Conservation (phyloP, 2,113 vertebrate species). For the Narcine bancroftii region DNA sequence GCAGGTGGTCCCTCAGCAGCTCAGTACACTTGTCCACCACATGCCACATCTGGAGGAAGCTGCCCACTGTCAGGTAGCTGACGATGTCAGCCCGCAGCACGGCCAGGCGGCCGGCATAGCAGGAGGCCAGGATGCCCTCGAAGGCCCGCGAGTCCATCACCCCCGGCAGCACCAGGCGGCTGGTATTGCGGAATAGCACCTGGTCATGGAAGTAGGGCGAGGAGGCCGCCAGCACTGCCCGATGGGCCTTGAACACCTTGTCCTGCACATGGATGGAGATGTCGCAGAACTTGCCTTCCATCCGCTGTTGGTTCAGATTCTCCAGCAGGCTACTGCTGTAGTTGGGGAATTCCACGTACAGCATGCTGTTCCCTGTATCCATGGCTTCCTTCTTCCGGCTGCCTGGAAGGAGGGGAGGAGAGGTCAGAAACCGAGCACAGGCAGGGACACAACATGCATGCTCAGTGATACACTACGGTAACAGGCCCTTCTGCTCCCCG, state of each 20-base stretch:
- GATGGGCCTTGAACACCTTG: slow-evolving; percentile 66
- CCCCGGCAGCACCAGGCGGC: slow-evolving; percentile 70
- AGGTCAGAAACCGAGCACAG: neutral
- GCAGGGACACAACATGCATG: too few relatives aligned
- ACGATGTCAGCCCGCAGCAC: slow-evolving; percentile 81
- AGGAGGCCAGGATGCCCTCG: slow-evolving; percentile 76
- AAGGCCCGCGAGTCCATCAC: slow-evolving; percentile 83
- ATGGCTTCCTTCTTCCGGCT: slow-evolving; percentile 38
- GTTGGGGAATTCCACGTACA: slow-evolving; percentile 78
- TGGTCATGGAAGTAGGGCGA: slow-evolving; percentile 78
- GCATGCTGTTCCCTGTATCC: slow-evolving; percentile 48
- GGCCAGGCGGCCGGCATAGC: slow-evolving; percentile 76
- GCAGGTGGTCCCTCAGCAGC: slow-evolving; percentile 66
- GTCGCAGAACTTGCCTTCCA: slow-evolving; percentile 73
- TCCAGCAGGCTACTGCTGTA: slow-evolving; percentile 71
- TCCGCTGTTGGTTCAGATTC: slow-evolving; percentile 75
- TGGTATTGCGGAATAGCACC: slow-evolving; percentile 84
- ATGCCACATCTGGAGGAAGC: slow-evolving; percentile 94
- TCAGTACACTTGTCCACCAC: slow-evolving; percentile 91
- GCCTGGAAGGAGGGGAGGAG: neutral
- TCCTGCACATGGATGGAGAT: slow-evolving; percentile 72
- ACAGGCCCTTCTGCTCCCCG: too few relatives aligned
- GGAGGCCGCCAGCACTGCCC: slow-evolving; percentile 68
- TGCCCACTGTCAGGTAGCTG: slow-evolving; percentile 85
- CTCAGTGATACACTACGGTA: too few relatives aligned